Evolutionary conservation across 2,113 vertebrate genomes (phyloP).

Genomic region (Loxodonta africana): DNA sequence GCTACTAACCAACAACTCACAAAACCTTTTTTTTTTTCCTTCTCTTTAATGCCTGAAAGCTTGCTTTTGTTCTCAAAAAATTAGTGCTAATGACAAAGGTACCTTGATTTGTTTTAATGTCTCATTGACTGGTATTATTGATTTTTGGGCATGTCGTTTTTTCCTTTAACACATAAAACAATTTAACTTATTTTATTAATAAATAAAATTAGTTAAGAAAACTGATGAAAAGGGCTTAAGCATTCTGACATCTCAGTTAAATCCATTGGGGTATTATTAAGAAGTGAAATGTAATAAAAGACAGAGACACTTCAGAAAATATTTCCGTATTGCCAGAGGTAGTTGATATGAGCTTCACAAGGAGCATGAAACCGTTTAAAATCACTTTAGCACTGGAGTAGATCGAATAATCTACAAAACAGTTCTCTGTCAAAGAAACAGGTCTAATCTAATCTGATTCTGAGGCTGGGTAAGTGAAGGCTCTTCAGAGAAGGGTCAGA

Average conservation of each 20-base stretch:
- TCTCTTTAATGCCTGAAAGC: slow-evolving; percentile 54
- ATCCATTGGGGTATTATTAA: slow-evolving; percentile 47
- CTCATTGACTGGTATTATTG: slow-evolving; percentile 78
- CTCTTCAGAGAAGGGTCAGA: background rate
- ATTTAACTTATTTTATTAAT: slow-evolving; percentile 69
- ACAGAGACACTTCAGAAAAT: background rate
- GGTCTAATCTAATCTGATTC: background rate
- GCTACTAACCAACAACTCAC: slow-evolving; percentile 76
- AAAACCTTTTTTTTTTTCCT: slow-evolving; percentile 59
- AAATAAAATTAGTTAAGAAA: slow-evolving; percentile 66
- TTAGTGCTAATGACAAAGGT: slow-evolving; percentile 75
- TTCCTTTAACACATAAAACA: slow-evolving; percentile 46
- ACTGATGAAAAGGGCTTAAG: slow-evolving; percentile 76
- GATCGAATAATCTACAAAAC: background rate
- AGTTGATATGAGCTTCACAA: background rate
- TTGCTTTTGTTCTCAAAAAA: slow-evolving; percentile 79
- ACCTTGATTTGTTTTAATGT: slow-evolving; percentile 65
- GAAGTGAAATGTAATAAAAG: slow-evolving; percentile 52
- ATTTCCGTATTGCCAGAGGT: slow-evolving; percentile 50
- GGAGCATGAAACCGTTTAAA: background rate
- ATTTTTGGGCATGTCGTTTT: slow-evolving; percentile 59
- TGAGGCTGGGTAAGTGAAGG: background rate
- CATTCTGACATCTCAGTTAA: slow-evolving; percentile 59
- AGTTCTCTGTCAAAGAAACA: background rate
- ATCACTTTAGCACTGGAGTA: background rate